Percentiles rank a stretch among this genome's conserved stretches.
phyloP scores from a whole-genome alignment of 2,888 invertebrate species.

The Cenopis cana region DNA sequence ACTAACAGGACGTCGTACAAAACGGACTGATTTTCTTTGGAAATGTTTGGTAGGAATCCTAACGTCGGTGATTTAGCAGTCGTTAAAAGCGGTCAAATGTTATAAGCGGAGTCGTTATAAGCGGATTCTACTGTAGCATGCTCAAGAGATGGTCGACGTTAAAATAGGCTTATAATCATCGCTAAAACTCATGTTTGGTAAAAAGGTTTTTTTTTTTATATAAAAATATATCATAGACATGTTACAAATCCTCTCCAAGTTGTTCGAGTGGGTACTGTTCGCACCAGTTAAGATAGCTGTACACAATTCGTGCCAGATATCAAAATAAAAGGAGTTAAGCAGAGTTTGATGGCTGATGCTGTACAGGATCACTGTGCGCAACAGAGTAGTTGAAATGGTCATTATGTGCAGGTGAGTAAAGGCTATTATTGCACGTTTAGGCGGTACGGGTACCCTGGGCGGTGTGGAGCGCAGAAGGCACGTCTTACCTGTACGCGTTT shows the following conservation, averaged over 20 bases:
- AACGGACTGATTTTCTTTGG: too few species aligned
- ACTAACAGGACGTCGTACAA: too few species aligned
- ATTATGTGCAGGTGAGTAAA: background rate
- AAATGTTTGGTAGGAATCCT: too few species aligned
- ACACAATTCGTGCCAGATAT: slow-evolving; percentile 15
- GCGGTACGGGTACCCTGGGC: background rate
- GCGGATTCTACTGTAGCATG: too few species aligned
- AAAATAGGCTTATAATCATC: too few species aligned
- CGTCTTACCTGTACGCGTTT: slow-evolving; percentile 26
- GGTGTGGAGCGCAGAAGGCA: slow-evolving; percentile 8
- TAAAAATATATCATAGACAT: background rate
- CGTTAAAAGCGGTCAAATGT: too few species aligned
- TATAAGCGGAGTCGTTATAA: too few species aligned
- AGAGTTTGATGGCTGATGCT: background rate
- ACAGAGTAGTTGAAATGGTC: background rate
- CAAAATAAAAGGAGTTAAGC: slow-evolving; percentile 27
- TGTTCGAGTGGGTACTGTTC: background rate
- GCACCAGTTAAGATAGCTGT: background rate
- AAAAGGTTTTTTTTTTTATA: too few species aligned
- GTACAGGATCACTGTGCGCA: background rate
- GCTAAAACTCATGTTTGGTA: too few species aligned
- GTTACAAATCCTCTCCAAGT: background rate
- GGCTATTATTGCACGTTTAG: background rate
- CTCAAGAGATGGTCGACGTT: too few species aligned
- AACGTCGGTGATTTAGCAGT: too few species aligned